Percentiles rank a stretch among this genome's conserved stretches.
Evolutionary conservation across 2,797 vertebrate genomes (phyloP).

Genomic region (Oophaga sylvatica): DNA sequence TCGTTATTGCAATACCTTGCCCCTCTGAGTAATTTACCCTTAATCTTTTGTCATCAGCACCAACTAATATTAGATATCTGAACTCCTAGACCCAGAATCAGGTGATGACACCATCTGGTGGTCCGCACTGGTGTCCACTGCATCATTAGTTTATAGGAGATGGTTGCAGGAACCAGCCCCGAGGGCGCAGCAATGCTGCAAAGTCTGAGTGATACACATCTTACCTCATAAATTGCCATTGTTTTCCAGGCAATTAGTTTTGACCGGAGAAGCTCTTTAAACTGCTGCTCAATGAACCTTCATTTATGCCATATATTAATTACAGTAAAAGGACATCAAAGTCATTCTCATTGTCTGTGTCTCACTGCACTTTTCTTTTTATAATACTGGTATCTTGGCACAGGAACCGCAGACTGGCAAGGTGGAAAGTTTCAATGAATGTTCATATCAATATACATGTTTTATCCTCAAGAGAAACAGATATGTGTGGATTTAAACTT

Average conservation of each 20-base stretch:
- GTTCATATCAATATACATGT: background rate
- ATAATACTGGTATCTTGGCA: background rate
- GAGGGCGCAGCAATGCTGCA: background rate
- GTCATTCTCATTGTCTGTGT: background rate
- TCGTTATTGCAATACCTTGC: background rate
- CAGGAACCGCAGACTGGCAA: background rate
- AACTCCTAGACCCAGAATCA: background rate
- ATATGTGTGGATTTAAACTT: no score
- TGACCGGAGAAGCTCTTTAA: background rate
- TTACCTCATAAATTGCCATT: slow-evolving; percentile 13
- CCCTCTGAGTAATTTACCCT: background rate
- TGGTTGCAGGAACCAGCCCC: background rate
- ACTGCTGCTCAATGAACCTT: slow-evolving; percentile 16
- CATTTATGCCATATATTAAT: slow-evolving; percentile 24
- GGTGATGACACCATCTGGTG: background rate
- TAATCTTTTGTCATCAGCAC: background rate
- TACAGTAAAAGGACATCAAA: background rate
- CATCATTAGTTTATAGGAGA: background rate
- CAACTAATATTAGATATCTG: background rate
- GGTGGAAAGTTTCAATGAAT: background rate
- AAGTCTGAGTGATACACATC: background rate
- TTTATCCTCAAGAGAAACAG: no score
- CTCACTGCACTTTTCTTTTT: background rate
- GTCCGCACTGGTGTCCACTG: background rate
- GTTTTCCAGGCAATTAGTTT: slow-evolving; percentile 3